Base-by-base conservation (phyloP, 2,113 vertebrate genomes). In the Calypte anna region DNA sequence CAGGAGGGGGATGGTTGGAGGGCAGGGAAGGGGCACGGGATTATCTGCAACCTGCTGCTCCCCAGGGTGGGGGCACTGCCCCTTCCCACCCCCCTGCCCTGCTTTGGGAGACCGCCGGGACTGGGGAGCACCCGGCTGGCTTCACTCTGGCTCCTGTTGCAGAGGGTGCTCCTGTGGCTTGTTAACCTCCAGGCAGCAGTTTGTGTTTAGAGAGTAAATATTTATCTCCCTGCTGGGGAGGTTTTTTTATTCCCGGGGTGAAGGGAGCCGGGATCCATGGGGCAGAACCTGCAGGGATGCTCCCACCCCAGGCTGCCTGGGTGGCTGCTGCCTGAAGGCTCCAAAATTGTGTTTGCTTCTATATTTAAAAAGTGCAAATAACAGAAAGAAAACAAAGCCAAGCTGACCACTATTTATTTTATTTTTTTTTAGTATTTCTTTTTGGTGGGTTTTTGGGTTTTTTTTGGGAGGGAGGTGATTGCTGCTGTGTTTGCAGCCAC, bases 191-290 rank as follows among this genome's bases (percentile, higher is more conserved):
- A 31, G 76, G 72, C 92, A 90, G 85, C 82, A 2, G 79, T 73
- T 14, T 74, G 27, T 94, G 94, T 94, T 94, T 91, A 48, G 12
- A 91, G 74, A 92, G 31, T n/a, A 76, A 96, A 95, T 85, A 94
- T 74, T 94, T 21, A 31, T 38, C 89, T 73, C 74, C 78, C 25
- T 88, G 31, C 85, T 62, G 4, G 7, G 53, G 90, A 63, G 38
- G 38, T 74, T 9, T 6, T 14, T 4, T 2, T 16, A 51, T 17
- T 46, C 58, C 82, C 4, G 2, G 57, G 58, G 31, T 6, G 51
- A 62, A 76, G 72, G 1, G 12, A 63, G 78, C 38, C 0, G 6
- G 75, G 79, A 14, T 25, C 38, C 1, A 1, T 2, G 78, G 82
- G 69, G 54, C 38, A 51, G 70, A 20, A 5, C 36, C 30, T 1